A percentile compares a stretch with the other conserved stretches of the same genome.
phyloP scores from a whole-genome alignment of 2,113 vertebrate genomes.

The Azemiops feae region DNA sequence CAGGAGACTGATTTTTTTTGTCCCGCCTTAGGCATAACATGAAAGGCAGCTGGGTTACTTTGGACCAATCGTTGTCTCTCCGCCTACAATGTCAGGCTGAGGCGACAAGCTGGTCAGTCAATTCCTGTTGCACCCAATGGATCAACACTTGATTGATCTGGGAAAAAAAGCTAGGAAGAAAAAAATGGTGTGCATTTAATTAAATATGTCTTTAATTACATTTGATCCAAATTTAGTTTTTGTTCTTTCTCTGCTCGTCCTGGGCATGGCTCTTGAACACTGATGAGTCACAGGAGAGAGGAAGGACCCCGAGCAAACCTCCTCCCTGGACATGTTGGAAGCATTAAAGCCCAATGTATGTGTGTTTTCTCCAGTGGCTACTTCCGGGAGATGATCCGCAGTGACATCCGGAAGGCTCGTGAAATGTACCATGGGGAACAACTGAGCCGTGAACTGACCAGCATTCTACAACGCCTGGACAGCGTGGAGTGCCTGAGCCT shows the following conservation, averaged over 20 bases:
- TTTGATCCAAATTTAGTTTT: background rate
- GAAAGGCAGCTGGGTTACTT: no score
- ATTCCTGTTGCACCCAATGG: background rate
- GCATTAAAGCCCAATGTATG: background rate
- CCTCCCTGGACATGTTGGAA: background rate
- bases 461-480: conserved; percentile 85
- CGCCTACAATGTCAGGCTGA: background rate
- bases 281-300: background rate
- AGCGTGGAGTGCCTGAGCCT: conserved; percentile 87
- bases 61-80: no score
- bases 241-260: background rate
- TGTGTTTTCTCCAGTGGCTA: conserved; percentile 74
- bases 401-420: conserved; percentile 81
- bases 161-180: background rate
- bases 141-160: background rate
- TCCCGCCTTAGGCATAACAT: no score
- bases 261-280: background rate
- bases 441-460: conserved; percentile 78
- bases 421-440: conserved; percentile 79
- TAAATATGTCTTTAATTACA: background rate
- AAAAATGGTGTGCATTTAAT: background rate
- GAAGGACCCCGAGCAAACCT: background rate
- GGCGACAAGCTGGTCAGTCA: background rate
- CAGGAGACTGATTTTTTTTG: no score
- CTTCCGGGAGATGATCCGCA: conserved; percentile 82